phyloP scores from a whole-genome alignment of 2,113 vertebrate species.

The Peromyscus polionotus region DNA sequence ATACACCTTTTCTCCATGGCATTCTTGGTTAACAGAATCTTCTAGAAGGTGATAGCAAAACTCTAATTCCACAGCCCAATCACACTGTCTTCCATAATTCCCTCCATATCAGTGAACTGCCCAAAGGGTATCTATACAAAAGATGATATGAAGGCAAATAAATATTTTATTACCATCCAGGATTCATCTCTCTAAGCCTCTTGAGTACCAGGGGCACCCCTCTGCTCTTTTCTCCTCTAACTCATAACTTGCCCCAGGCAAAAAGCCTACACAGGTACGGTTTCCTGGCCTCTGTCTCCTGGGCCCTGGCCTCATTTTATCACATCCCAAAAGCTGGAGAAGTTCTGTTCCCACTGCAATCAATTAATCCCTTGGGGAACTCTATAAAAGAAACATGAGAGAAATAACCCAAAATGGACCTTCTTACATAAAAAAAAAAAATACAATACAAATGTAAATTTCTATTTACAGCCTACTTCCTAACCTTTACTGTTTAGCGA shows the following conservation, averaged over 20 bases:
- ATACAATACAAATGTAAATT: slow-evolving; percentile 17
- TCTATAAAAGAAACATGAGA: neutral
- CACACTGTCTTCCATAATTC: neutral
- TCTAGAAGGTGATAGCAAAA: neutral
- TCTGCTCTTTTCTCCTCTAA: neutral
- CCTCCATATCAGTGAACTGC: neutral
- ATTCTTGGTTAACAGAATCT: neutral
- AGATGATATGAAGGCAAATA: neutral
- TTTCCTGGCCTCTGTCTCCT: neutral
- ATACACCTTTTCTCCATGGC: neutral
- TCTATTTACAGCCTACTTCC: neutral
- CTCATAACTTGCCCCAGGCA: neutral
- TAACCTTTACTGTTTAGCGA: neutral
- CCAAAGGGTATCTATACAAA: neutral
- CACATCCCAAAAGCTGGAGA: neutral
- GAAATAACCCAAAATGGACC: neutral
- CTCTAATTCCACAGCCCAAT: neutral
- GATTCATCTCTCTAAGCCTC: neutral
- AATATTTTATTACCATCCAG: neutral
- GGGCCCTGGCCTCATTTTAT: neutral
- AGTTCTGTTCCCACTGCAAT: neutral
- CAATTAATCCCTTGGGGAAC: neutral
- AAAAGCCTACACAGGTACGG: neutral
- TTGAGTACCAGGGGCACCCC: neutral
- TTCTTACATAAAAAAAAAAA: slow-evolving; percentile 28